Percentiles rank a stretch among this genome's conserved stretches.
phyloP scores from a whole-genome alignment of 1,140 invertebrate species.

The Drosophila aff. region DNA sequence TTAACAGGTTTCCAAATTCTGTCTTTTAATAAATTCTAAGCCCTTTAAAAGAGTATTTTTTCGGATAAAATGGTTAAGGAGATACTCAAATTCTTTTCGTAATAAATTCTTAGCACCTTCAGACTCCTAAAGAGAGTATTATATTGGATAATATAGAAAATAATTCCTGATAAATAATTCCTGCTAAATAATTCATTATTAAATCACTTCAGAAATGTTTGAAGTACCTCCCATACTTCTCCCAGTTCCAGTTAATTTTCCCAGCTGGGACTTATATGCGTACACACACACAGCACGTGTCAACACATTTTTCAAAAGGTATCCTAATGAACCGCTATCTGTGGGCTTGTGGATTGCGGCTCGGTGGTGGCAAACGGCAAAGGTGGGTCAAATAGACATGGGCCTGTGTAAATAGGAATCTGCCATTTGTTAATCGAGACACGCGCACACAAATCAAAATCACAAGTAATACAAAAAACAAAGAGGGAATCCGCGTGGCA shows the following conservation, averaged over 20 bases:
- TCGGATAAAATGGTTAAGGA: too few relatives aligned
- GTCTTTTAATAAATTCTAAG: neutral
- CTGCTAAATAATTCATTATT: slow-evolving; percentile 7
- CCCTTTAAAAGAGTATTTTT: too few relatives aligned
- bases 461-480: slow-evolving; percentile 43
- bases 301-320: slow-evolving; percentile 45
- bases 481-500: slow-evolving; percentile 12
- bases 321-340: slow-evolving; percentile 32
- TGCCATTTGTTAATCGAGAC: slow-evolving; percentile 52
- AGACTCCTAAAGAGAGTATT: neutral
- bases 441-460: slow-evolving; percentile 52
- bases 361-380: neutral
- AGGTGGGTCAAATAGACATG: slow-evolving; percentile 20
- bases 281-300: slow-evolving; percentile 4
- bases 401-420: slow-evolving; percentile 29
- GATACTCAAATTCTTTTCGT: too few relatives aligned
- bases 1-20: neutral
- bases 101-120: too few relatives aligned
- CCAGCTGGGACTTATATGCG: neutral
- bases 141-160: neutral
- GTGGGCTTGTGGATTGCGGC: slow-evolving; percentile 5
- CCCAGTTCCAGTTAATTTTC: neutral
- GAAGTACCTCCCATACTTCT: neutral
- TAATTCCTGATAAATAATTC: neutral
- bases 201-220: slow-evolving; percentile 1